These are phyloP conservation scores for Cephus runcator DNA, from an alignment of 2,888 invertebrate genomes.

Conservation along the genomic window DNA sequence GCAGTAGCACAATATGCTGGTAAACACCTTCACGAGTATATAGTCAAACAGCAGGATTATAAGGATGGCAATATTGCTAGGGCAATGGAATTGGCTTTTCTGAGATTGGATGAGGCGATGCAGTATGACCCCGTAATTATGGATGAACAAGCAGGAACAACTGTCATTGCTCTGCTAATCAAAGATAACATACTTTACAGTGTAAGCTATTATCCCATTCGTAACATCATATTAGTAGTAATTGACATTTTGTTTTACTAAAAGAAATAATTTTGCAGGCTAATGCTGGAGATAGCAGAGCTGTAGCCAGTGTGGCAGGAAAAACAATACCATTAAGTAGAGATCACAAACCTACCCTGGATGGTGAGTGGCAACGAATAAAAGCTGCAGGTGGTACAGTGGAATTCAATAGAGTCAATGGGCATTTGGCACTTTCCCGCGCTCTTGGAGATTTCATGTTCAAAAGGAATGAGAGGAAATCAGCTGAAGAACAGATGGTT, in stretches of 20 bases:
- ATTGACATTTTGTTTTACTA: background rate
- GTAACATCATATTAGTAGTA: background rate
- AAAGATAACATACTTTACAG: conserved; percentile 90
- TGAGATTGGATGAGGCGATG: conserved; percentile 95
- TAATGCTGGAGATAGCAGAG: conserved; percentile 97
- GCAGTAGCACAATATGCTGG: conserved; percentile 95
- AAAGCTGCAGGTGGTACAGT: conserved; percentile 97
- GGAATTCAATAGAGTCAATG: conserved; percentile 97
- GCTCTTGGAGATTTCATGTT: conserved; percentile 98
- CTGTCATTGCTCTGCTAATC: conserved; percentile 87
- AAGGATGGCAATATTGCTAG: conserved; percentile 83
- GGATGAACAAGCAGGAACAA: conserved; percentile 94
- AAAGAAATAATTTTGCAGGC: conserved; percentile 67
- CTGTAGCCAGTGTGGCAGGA: conserved; percentile 89
- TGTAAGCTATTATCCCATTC: conserved; percentile 66
- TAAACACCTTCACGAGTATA: conserved; percentile 92
- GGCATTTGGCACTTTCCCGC: conserved; percentile 94
- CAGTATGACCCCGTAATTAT: conserved; percentile 85
- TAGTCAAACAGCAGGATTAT: conserved; percentile 85
- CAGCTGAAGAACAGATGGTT: conserved; percentile 95
- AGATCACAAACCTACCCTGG: conserved; percentile 97
- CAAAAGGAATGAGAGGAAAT: conserved; percentile 87
- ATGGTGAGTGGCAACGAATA: conserved; percentile 88
- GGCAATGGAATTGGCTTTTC: conserved; percentile 88
- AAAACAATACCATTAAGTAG: conserved; percentile 76